Percentiles rank a stretch among this genome's conserved stretches.
phyloP scores from a whole-genome alignment of 2,888 invertebrate genomes.

The Villa cingulata region DNA sequence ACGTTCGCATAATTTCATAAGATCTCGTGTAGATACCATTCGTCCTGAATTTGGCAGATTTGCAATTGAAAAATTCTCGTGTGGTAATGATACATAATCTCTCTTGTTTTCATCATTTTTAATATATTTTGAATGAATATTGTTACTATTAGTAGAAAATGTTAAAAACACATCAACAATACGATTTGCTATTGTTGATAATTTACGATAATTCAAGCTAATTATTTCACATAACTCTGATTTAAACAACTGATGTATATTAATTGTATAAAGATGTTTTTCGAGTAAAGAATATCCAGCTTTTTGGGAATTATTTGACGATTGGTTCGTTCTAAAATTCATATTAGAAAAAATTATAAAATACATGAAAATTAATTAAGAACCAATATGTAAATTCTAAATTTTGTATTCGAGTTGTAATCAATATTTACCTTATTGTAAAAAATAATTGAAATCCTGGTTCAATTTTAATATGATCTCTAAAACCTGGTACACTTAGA shows the following conservation, averaged over 20 bases:
- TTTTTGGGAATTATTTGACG: conserved; percentile 34
- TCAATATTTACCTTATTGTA: conserved; percentile 62
- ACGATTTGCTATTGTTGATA: conserved; percentile 57
- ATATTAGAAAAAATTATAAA: not conserved
- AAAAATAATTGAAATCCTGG: conserved; percentile 88
- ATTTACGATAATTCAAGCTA: conserved; percentile 50
- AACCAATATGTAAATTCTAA: not conserved
- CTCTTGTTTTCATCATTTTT: not conserved
- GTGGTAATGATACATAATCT: conserved; percentile 25
- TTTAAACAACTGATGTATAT: conserved; percentile 62
- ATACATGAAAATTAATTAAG: not conserved
- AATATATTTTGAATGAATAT: too few species aligned
- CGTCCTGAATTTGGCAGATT: conserved; percentile 38
- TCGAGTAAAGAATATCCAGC: conserved; percentile 58
- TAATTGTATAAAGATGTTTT: conserved; percentile 69
- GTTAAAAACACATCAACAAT: conserved; percentile 74
- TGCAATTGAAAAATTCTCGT: conserved; percentile 22
- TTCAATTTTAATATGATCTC: conserved; percentile 63
- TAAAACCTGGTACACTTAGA: conserved; percentile 77
- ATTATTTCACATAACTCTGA: conserved; percentile 63
- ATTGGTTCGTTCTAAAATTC: conserved; percentile 28
- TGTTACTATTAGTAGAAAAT: conserved; percentile 43
- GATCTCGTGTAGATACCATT: conserved; percentile 69
- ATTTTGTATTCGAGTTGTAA: not conserved
- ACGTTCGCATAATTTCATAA: conserved; percentile 82